A percentile compares a stretch with the other conserved stretches of the same genome.
Conservation (phyloP, 1,140 invertebrate species). For the Drosophila teissieri region DNA sequence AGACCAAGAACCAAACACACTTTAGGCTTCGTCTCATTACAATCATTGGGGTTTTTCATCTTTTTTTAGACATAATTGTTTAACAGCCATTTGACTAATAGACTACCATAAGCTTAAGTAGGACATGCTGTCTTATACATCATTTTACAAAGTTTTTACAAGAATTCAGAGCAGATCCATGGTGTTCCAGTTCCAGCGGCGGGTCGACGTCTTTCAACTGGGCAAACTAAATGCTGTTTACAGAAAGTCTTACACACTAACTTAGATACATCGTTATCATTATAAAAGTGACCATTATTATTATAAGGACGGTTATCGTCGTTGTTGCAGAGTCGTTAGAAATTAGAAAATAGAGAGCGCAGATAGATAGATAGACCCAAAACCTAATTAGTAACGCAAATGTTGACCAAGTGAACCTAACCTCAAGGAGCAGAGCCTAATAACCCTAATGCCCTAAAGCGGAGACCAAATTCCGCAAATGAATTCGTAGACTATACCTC, state of each 20-base stretch:
- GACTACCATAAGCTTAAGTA: constrained; percentile 67
- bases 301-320: constrained; percentile 22
- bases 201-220: constrained; percentile 62
- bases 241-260: constrained; percentile 35
- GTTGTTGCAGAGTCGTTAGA: constrained; percentile 26
- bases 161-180: constrained; percentile 29
- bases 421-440: constrained; percentile 69
- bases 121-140: constrained; percentile 45
- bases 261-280: constrained; percentile 36
- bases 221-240: constrained; percentile 52
- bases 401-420: constrained; percentile 67
- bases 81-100: constrained; percentile 62
- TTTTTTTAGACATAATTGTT: constrained; percentile 40
- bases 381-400: constrained; percentile 73
- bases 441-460: constrained; percentile 78
- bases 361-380: constrained; percentile 60
- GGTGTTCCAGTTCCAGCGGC: constrained; percentile 37
- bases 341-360: constrained; percentile 64
- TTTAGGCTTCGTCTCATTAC: constrained; percentile 53
- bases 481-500: constrained; percentile 89
- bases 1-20: constrained; percentile 44
- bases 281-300: constrained; percentile 39
- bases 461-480: constrained; percentile 37
- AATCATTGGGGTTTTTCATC: constrained; percentile 25
- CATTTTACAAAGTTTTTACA: constrained; percentile 55